phyloP scores from a whole-genome alignment of 2,888 invertebrate species.

The Lepidochrysops patricia region DNA sequence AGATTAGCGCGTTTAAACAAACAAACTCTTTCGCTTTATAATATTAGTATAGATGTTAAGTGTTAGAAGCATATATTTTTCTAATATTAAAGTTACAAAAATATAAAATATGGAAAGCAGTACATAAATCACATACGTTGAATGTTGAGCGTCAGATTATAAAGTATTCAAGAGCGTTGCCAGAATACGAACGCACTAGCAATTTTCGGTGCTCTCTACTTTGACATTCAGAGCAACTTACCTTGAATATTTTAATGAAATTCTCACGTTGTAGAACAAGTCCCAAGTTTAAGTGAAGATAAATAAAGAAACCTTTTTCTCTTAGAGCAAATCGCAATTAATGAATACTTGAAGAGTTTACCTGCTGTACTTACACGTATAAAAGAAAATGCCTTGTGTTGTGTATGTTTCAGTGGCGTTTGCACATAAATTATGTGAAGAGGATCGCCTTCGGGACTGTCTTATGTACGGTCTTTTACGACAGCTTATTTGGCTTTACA shows the following conservation, averaged over 20 bases:
- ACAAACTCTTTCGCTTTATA: not conserved
- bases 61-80: too few relatives aligned
- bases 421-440: constrained; percentile 24
- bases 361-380: not conserved
- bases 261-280: not conserved
- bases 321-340: not conserved
- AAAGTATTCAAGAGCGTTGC: not conserved
- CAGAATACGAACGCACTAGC: not conserved
- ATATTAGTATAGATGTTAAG: too few relatives aligned
- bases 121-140: not conserved
- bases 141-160: not conserved
- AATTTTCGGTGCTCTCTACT: not conserved
- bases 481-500: constrained; percentile 39
- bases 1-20: too few relatives aligned
- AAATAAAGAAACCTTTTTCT: not conserved
- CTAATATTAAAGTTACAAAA: not conserved
- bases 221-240: not conserved
- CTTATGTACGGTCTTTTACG: constrained; percentile 35
- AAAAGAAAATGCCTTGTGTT: not conserved
- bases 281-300: not conserved
- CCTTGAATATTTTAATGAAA: not conserved
- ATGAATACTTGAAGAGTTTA: not conserved
- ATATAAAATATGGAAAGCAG: not conserved
- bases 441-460: constrained; percentile 25
- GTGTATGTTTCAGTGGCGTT: constrained; percentile 16